phyloP scores from a whole-genome alignment of 1,140 invertebrate genomes.

The Druon quercuslanigerum region DNA sequence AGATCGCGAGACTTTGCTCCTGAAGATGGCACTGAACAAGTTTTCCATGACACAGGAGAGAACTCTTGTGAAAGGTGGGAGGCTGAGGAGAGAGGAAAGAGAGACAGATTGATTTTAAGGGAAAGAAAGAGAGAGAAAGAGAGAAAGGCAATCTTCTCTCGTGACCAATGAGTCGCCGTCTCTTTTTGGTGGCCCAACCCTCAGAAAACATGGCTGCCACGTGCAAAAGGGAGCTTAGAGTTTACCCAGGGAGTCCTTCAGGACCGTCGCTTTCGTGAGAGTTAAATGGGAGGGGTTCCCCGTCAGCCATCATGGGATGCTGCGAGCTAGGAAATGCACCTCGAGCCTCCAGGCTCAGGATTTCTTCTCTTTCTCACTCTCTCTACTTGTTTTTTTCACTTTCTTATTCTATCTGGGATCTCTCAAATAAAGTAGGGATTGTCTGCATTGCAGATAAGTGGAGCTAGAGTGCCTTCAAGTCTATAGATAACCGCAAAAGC shows the following conservation, averaged over 20 bases:
- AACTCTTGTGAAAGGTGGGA: conserved; percentile 37
- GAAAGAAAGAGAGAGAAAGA: conserved; percentile 35
- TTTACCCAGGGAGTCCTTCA: conserved; percentile 61
- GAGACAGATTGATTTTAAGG: conserved; percentile 12
- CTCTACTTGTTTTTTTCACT: conserved; percentile 31
- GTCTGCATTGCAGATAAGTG: conserved; percentile 27
- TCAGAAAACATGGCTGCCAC: conserved; percentile 71
- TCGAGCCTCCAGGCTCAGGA: conserved; percentile 42
- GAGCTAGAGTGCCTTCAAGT: neutral
- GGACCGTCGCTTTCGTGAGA: conserved; percentile 53
- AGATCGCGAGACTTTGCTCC: conserved; percentile 41
- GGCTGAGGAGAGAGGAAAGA: neutral
- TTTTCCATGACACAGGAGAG: conserved; percentile 43
- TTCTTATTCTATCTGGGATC: neutral
- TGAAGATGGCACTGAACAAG: conserved; percentile 53
- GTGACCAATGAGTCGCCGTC: conserved; percentile 68
- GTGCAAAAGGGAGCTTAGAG: conserved; percentile 68
- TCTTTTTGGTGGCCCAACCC: conserved; percentile 72
- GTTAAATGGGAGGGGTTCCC: conserved; percentile 61
- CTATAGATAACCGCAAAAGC: neutral
- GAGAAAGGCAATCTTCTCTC: conserved; percentile 29
- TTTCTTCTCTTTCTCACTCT: neutral
- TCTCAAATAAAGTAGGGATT: conserved; percentile 17
- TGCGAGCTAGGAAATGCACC: conserved; percentile 62
- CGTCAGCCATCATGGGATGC: conserved; percentile 73